Conservation (phyloP, 2,797 vertebrate species). For the Arremon brunneinucha region DNA sequence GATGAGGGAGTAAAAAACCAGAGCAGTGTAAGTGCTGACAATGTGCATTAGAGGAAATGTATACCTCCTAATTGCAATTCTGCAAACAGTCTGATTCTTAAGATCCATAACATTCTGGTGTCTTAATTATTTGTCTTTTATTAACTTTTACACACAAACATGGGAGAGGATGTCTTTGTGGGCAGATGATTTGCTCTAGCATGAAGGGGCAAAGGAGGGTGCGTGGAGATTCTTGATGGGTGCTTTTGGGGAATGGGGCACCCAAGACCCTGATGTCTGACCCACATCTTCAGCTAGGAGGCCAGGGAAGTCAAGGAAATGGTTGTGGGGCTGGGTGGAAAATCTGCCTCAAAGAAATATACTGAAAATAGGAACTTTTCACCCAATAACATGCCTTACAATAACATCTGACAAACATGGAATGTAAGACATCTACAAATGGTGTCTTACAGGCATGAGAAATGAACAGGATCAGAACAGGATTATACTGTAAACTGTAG, state of each 20-base stretch:
- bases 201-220: rapidly evolving
- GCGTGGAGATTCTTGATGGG: neutral
- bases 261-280: neutral
- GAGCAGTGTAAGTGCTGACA: neutral
- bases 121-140: neutral
- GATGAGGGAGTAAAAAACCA: neutral
- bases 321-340: neutral
- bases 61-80: neutral
- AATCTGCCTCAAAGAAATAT: neutral
- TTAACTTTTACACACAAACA: neutral
- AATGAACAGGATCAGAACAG: neutral
- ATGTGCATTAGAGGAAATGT: neutral
- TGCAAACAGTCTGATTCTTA: neutral
- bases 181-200: neutral
- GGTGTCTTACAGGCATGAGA: neutral
- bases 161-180: neutral
- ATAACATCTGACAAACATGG: rapidly evolving
- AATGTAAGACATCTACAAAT: neutral
- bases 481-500: neutral
- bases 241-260: neutral
- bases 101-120: neutral
- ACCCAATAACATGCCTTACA: neutral
- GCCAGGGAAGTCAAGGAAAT: neutral
- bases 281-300: neutral
- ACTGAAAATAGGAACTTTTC: neutral